These are phyloP conservation scores for Melinaea marsaeus DNA, from an alignment of 2,888 invertebrate species.

Conservation along the genomic window DNA sequence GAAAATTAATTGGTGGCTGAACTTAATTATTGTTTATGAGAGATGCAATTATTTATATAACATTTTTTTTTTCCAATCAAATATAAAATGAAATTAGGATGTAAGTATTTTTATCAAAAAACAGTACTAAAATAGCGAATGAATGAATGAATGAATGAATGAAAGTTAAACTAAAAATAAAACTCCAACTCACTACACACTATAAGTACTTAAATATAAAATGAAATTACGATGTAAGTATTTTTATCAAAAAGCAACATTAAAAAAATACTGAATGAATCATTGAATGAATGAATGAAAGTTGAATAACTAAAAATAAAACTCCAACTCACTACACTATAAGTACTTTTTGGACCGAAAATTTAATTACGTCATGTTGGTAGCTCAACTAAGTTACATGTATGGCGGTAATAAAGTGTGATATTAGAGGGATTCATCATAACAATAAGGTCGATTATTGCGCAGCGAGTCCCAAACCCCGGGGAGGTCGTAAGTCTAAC, in stretches of 20 bases:
- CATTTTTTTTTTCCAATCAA: neutral
- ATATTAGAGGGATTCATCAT: constrained; percentile 38
- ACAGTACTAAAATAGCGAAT: too few species aligned
- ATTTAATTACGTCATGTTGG: constrained; percentile 21
- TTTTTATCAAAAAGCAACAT: too few species aligned
- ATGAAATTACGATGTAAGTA: neutral
- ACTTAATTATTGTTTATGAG: constrained; percentile 27
- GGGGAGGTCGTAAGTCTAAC: constrained; percentile 49
- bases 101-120: too few species aligned
- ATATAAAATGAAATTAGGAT: constrained; percentile 3
- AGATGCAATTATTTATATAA: neutral
- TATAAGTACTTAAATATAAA: neutral
- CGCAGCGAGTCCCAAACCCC: constrained; percentile 44
- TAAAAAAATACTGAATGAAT: too few species aligned
- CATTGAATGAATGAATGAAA: too few species aligned
- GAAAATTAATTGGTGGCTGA: constrained; percentile 57
- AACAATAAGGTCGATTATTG: constrained; percentile 48
- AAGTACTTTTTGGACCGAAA: constrained; percentile 25
- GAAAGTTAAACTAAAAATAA: too few species aligned
- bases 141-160: too few species aligned
- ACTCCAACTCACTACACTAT: neutral
- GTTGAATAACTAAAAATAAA: too few species aligned
- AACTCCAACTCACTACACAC: too few species aligned
- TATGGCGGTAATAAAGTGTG: constrained; percentile 40
- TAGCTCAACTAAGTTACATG: constrained; percentile 31